Evolutionary conservation across 2,797 vertebrate genomes (phyloP).

Genomic region (Lateolabrax maculatus): DNA sequence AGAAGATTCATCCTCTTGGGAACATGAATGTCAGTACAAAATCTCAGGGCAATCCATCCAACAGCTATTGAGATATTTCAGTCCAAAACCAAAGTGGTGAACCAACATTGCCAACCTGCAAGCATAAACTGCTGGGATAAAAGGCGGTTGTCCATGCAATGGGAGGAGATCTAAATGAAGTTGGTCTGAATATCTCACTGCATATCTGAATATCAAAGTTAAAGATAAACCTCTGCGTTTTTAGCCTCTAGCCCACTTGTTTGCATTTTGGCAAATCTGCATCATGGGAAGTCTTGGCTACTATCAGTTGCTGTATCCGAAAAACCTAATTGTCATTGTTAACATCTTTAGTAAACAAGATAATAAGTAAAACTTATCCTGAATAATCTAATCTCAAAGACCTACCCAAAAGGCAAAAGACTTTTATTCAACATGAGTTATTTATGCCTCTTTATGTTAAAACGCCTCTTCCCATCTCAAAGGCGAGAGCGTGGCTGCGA

Average conservation of each 20-base stretch:
- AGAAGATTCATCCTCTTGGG: neutral
- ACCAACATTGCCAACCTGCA: neutral
- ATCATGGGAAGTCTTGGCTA: neutral
- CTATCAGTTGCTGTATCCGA: neutral
- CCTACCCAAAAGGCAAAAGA: neutral
- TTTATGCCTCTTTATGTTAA: constrained; percentile 17
- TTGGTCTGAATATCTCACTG: neutral
- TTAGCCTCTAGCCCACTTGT: neutral
- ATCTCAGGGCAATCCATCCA: neutral
- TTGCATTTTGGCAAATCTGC: neutral
- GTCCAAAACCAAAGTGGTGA: neutral
- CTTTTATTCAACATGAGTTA: neutral
- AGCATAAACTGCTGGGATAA: neutral
- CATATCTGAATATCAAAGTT: neutral
- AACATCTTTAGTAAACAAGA: neutral
- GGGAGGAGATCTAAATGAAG: no score
- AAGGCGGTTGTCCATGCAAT: neutral
- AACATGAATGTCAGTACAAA: neutral
- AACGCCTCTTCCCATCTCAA: constrained; percentile 4
- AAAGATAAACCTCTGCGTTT: neutral
- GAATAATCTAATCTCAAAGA: neutral
- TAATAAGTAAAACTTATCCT: neutral
- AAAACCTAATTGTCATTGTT: neutral
- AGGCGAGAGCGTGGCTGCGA: constrained; percentile 9
- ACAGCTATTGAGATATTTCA: neutral